These are phyloP conservation scores for Nibea coibor DNA, from an alignment of 2,113 vertebrate species.

Conservation along the genomic window DNA sequence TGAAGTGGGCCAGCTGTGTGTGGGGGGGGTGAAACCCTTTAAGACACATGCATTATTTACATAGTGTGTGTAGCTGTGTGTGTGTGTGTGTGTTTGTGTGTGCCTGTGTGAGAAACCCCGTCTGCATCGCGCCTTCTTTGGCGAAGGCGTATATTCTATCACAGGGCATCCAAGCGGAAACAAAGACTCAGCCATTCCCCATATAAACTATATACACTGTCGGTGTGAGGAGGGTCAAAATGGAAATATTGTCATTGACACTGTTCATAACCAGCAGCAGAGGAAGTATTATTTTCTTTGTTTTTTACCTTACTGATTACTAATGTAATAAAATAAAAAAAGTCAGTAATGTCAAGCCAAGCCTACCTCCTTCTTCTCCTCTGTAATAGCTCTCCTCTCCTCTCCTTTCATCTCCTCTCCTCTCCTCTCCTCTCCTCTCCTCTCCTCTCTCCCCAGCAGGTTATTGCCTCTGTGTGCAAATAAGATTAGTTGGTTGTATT, in stretches of 20 bases:
- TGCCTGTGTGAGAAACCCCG: constrained; percentile 50
- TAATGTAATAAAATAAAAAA: neutral
- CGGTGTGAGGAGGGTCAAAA: constrained; percentile 9
- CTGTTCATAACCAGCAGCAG: constrained; percentile 18
- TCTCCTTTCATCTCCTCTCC: constrained; percentile 1
- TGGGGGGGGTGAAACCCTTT: constrained; percentile 78
- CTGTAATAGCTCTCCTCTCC: neutral
- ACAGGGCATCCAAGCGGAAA: constrained; percentile 72
- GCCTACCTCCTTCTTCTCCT: neutral
- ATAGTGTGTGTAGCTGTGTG: constrained; percentile 50
- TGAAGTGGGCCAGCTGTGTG: constrained; percentile 81
- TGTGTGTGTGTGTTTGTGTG: constrained; percentile 22
- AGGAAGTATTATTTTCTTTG: neutral
- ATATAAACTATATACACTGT: constrained; percentile 42
- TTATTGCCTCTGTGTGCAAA: constrained; percentile 78
- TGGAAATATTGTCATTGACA: constrained; percentile 52
- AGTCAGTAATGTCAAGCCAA: neutral
- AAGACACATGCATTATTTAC: constrained; percentile 86
- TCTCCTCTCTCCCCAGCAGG: constrained; percentile 56
- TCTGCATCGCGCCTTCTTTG: constrained; percentile 75
- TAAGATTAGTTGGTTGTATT: constrained; percentile 83
- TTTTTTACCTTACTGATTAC: neutral
- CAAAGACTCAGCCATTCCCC: constrained; percentile 55
- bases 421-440: constrained; percentile 24
- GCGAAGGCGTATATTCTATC: constrained; percentile 73